Conservation (phyloP, 1,140 invertebrate genomes). For the Delia radicum region DNA sequence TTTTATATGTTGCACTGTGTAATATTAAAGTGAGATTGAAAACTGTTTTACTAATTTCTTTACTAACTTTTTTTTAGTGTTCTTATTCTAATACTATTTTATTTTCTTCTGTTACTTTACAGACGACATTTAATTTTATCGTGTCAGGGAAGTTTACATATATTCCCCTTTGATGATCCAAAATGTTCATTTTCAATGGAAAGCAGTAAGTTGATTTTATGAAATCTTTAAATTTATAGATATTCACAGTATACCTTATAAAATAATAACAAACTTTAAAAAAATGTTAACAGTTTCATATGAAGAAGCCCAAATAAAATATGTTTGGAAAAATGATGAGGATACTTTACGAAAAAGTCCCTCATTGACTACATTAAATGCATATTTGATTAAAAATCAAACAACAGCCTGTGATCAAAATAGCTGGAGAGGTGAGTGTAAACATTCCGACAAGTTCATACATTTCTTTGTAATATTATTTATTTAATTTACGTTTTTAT, state of each 20-base stretch:
- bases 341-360: slow-evolving; percentile 82
- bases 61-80: too few relatives aligned
- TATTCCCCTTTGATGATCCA: slow-evolving; percentile 94
- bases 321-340: slow-evolving; percentile 89
- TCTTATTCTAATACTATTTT: too few relatives aligned
- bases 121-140: slow-evolving; percentile 87
- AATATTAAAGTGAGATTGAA: too few relatives aligned
- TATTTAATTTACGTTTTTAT: too few relatives aligned
- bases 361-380: slow-evolving; percentile 83
- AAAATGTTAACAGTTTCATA: slow-evolving; percentile 85
- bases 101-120: too few relatives aligned
- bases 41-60: too few relatives aligned
- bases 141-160: slow-evolving; percentile 88
- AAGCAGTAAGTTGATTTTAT: slow-evolving; percentile 96
- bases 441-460: too few relatives aligned
- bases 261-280: too few relatives aligned
- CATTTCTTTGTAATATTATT: too few relatives aligned
- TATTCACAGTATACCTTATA: too few relatives aligned
- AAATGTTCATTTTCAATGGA: slow-evolving; percentile 92
- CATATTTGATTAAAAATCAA: slow-evolving; percentile 88
- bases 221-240: too few relatives aligned
- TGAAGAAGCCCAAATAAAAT: slow-evolving; percentile 82
- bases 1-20: too few relatives aligned
- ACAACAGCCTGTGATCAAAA: slow-evolving; percentile 82
- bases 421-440: slow-evolving; percentile 91